Percentiles rank a stretch among this genome's conserved stretches.
These are phyloP conservation scores for Onychomys arenicola DNA, from an alignment of 2,797 vertebrate genomes.

Conservation along the genomic window DNA sequence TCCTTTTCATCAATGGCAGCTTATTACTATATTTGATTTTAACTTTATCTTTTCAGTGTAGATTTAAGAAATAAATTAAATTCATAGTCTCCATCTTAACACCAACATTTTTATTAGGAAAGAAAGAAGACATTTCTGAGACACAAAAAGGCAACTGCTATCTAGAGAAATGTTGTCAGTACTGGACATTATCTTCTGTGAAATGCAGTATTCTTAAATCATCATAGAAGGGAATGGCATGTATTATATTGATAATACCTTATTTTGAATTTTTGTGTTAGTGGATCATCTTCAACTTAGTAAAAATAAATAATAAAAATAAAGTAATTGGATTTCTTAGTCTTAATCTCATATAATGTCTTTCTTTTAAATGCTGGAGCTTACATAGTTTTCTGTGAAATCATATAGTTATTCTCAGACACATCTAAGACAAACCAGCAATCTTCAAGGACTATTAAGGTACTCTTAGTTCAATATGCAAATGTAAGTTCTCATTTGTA, in stretches of 20 bases:
- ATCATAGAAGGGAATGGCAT: neutral
- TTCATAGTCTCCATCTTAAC: neutral
- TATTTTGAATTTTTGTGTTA: constrained; percentile 49
- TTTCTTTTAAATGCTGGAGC: constrained; percentile 8
- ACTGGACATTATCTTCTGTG: neutral
- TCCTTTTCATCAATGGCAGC: constrained; percentile 68
- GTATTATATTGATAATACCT: constrained; percentile 39
- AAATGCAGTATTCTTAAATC: constrained; percentile 56
- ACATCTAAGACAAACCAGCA: constrained; percentile 2
- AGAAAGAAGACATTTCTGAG: constrained; percentile 23
- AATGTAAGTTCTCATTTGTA: neutral
- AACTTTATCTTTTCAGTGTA: constrained; percentile 58
- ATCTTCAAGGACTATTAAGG: neutral
- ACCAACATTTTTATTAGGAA: constrained; percentile 1
- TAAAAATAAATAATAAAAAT: constrained; percentile 35
- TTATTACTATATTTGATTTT: constrained; percentile 74
- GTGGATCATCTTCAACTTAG: constrained; percentile 48
- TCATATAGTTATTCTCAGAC: neutral
- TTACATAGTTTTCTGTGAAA: constrained; percentile 27
- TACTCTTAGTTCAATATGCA: constrained; percentile 39
- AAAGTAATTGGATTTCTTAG: neutral
- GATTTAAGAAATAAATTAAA: constrained; percentile 69
- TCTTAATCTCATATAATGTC: constrained; percentile 5
- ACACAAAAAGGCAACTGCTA: neutral
- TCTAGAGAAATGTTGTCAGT: neutral